Evolutionary conservation across 2,113 vertebrate genomes (phyloP).

Genomic region (Nipponia nippon): DNA sequence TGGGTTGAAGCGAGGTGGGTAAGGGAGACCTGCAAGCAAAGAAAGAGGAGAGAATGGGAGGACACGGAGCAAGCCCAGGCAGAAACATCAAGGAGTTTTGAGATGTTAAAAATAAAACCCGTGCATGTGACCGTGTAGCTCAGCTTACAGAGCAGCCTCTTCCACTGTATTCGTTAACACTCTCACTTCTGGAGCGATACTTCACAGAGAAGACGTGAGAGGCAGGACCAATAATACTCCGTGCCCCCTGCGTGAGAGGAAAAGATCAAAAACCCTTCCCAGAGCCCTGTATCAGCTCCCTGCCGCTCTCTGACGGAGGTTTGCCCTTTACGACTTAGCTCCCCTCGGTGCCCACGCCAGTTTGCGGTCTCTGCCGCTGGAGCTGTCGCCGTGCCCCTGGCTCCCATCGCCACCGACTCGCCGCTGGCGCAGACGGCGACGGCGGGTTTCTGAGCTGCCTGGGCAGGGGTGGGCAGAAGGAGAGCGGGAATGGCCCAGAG

Average conservation of each 20-base stretch:
- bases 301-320: background rate
- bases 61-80: conserved; percentile 49
- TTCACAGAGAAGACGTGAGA: background rate
- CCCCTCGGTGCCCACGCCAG: background rate
- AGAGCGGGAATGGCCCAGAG: background rate
- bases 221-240: background rate
- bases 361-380: background rate
- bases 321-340: background rate
- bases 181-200: background rate
- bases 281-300: background rate
- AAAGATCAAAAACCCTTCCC: background rate
- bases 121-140: conserved; percentile 71
- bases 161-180: conserved; percentile 58
- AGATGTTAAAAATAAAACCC: conserved; percentile 81
- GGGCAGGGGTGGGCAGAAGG: background rate
- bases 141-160: conserved; percentile 67
- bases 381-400: background rate
- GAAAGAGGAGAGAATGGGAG: conserved; percentile 38
- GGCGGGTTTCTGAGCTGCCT: background rate
- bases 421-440: background rate
- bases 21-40: background rate
- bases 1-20: background rate
- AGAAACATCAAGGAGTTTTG: conserved; percentile 70
- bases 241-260: background rate
- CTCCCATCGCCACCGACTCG: background rate